Conservation (phyloP, 2,797 vertebrate species). For the Eulemur rubriventer region DNA sequence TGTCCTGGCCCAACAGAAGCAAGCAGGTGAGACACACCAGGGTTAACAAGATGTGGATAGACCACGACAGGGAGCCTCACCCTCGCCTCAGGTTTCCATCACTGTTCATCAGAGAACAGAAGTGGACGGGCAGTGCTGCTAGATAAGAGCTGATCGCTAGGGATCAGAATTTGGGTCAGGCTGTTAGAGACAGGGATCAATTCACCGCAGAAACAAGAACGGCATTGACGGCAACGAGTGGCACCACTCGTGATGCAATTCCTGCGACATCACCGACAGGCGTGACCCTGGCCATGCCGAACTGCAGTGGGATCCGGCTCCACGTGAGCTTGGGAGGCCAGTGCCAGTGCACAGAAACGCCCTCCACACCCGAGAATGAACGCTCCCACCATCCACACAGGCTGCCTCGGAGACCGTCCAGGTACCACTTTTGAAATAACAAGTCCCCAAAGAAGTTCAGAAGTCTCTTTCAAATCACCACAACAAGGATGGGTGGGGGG, state of each 20-base stretch:
- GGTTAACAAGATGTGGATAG: neutral
- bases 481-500: neutral
- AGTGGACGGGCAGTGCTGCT: neutral
- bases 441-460: neutral
- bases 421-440: neutral
- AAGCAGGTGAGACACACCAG: neutral
- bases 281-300: neutral
- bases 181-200: conserved; percentile 12
- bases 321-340: neutral
- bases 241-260: neutral
- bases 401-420: neutral
- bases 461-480: neutral
- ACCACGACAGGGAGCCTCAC: neutral
- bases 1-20: neutral
- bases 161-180: conserved; percentile 55
- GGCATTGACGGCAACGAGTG: neutral
- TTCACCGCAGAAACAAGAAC: conserved; percentile 57
- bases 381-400: neutral
- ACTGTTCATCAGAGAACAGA: neutral
- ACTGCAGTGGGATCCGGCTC: neutral
- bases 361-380: neutral
- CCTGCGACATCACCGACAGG: neutral
- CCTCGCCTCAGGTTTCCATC: neutral
- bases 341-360: neutral
- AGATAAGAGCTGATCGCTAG: conserved; percentile 14